Percentiles rank a stretch among this genome's conserved stretches.
Evolutionary conservation across 1,140 invertebrate species (phyloP).

Genomic region (Apis florea): DNA sequence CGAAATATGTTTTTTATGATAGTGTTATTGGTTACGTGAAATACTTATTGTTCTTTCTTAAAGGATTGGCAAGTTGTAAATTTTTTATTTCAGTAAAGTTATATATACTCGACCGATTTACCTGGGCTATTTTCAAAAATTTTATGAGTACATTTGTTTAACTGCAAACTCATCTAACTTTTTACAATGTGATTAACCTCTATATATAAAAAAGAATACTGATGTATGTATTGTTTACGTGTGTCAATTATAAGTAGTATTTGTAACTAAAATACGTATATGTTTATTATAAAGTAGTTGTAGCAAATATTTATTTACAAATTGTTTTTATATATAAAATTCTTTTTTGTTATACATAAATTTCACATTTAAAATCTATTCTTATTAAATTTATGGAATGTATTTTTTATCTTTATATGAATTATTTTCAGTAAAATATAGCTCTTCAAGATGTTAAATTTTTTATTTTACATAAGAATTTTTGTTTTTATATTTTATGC

Average conservation of each 20-base stretch:
- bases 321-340: neutral
- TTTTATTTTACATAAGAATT: neutral
- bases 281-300: neutral
- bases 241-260: neutral
- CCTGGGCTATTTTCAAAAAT: constrained; percentile 3
- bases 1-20: constrained; percentile 29
- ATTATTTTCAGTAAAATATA: neutral
- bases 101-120: neutral
- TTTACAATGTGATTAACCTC: constrained; percentile 25
- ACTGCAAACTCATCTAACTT: neutral
- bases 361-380: neutral
- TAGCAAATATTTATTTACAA: neutral
- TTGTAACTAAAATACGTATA: constrained; percentile 3
- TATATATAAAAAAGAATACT: constrained; percentile 19
- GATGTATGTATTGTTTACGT: constrained; percentile 1
- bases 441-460: neutral
- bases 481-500: neutral
- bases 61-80: neutral
- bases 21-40: constrained; percentile 12
- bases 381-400: neutral
- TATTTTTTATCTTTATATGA: neutral
- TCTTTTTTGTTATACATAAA: neutral
- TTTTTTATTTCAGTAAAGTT: neutral
- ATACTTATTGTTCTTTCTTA: constrained; percentile 4
- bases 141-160: no score